Evolutionary conservation across 2,797 vertebrate genomes (phyloP).

Genomic region (Oreortyx pictus): DNA sequence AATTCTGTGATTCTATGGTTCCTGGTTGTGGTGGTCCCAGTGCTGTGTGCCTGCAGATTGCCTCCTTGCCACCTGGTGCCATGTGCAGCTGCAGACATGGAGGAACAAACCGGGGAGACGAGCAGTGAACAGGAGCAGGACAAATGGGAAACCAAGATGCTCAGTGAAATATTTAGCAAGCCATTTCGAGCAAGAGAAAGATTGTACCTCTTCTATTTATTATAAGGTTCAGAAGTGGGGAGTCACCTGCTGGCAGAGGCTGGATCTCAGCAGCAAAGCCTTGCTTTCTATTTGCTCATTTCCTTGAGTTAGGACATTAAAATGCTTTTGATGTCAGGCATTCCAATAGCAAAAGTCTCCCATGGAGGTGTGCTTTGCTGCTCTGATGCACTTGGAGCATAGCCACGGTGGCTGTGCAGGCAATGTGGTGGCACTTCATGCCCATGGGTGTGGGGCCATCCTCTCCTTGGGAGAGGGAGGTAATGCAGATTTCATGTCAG

Average conservation of each 20-base stretch:
- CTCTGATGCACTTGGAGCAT: not conserved
- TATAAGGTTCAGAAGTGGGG: not conserved
- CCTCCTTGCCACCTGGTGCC: not conserved
- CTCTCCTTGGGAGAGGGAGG: not conserved
- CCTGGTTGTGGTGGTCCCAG: rapidly evolving
- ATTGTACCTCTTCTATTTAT: constrained; percentile 25
- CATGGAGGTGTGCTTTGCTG: not conserved
- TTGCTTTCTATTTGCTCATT: not conserved
- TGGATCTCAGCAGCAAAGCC: not conserved
- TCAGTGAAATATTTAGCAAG: constrained; percentile 33
- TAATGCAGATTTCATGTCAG: constrained; percentile 61
- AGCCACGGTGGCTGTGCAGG: not conserved
- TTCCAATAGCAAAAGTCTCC: not conserved
- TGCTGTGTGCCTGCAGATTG: rapidly evolving
- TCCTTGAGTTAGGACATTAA: not conserved
- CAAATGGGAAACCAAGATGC: constrained; percentile 20
- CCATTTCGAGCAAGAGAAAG: not conserved
- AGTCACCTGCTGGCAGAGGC: not conserved
- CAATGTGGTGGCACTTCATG: rapidly evolving
- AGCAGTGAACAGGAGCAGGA: not conserved
- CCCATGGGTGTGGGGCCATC: not conserved
- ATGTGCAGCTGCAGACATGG: not conserved
- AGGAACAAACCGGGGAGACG: not conserved
- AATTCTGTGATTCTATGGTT: too few species aligned
- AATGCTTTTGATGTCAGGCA: not conserved